A percentile compares a stretch with the other conserved stretches of the same genome.
phyloP scores from a whole-genome alignment of 2,888 invertebrate species.

The Drosophila mimetica region DNA sequence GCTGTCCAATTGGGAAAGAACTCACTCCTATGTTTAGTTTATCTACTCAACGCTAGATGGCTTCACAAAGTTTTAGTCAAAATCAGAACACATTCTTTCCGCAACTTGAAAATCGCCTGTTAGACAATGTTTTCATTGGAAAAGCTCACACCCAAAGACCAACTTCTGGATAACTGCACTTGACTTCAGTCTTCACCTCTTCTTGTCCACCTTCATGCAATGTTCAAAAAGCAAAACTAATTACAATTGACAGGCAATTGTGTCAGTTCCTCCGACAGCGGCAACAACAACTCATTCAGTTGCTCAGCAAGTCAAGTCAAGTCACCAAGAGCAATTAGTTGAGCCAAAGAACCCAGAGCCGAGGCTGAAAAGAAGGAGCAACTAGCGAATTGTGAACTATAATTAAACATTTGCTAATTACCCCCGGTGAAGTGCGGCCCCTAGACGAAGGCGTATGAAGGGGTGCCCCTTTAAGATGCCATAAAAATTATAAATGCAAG shows the following conservation, averaged over 20 bases:
- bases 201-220: slow-evolving; percentile 24
- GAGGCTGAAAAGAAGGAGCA: slow-evolving; percentile 46
- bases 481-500: slow-evolving; percentile 37
- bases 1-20: slow-evolving; percentile 16
- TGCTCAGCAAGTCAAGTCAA: slow-evolving; percentile 30
- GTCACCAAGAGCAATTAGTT: slow-evolving; percentile 73
- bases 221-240: slow-evolving; percentile 80
- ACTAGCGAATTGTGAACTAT: slow-evolving; percentile 64
- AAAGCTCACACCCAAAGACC: neutral
- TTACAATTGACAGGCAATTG: slow-evolving; percentile 79
- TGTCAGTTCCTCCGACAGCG: slow-evolving; percentile 46
- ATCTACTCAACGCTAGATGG: slow-evolving; percentile 53
- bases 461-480: slow-evolving; percentile 59
- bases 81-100: neutral
- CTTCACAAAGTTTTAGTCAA: neutral
- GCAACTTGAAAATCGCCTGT: neutral
- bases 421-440: slow-evolving; percentile 49
- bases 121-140: neutral
- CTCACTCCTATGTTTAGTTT: slow-evolving; percentile 15
- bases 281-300: slow-evolving; percentile 37
- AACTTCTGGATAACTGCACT: slow-evolving; percentile 49
- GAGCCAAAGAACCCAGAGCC: slow-evolving; percentile 56
- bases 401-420: slow-evolving; percentile 82
- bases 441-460: slow-evolving; percentile 5
- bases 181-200: slow-evolving; percentile 17